These are phyloP conservation scores for Lycophotia porphyrea DNA, from an alignment of 2,888 invertebrate genomes.

Conservation along the genomic window DNA sequence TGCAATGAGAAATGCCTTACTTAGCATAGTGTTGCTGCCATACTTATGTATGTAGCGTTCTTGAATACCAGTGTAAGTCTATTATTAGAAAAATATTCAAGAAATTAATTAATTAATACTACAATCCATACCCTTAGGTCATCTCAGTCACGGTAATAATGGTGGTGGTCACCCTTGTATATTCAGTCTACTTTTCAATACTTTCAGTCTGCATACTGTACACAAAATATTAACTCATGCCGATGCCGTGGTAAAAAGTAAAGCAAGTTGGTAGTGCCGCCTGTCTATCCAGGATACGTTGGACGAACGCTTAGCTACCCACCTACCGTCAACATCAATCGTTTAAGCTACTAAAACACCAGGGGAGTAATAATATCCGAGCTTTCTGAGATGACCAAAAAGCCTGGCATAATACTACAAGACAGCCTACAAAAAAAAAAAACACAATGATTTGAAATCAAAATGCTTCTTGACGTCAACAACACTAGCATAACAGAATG, in stretches of 20 bases:
- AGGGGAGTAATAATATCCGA: not conserved
- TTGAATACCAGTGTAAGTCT: too few species aligned
- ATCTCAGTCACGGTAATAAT: too few species aligned
- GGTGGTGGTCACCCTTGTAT: too few species aligned
- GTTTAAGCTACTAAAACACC: not conserved
- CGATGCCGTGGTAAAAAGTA: not conserved
- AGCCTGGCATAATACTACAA: not conserved
- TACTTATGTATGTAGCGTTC: too few species aligned
- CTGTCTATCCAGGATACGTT: not conserved
- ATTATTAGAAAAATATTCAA: not conserved
- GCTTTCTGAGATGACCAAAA: not conserved
- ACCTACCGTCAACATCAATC: not conserved
- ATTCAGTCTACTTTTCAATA: not conserved
- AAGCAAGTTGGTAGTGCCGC: not conserved
- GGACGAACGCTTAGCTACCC: not conserved
- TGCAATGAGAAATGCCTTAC: too few species aligned
- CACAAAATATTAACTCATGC: not conserved
- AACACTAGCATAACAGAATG: not conserved
- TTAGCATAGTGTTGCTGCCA: too few species aligned
- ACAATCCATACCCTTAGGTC: not conserved
- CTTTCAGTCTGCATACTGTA: not conserved
- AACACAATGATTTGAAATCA: not conserved
- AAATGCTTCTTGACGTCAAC: conserved; percentile 14
- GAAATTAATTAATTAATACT: not conserved
- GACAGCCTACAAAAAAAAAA: not conserved